A percentile compares a stretch with the other conserved stretches of the same genome.
Conservation (phyloP, 2,113 vertebrate species). For the Aptenodytes patagonicus region DNA sequence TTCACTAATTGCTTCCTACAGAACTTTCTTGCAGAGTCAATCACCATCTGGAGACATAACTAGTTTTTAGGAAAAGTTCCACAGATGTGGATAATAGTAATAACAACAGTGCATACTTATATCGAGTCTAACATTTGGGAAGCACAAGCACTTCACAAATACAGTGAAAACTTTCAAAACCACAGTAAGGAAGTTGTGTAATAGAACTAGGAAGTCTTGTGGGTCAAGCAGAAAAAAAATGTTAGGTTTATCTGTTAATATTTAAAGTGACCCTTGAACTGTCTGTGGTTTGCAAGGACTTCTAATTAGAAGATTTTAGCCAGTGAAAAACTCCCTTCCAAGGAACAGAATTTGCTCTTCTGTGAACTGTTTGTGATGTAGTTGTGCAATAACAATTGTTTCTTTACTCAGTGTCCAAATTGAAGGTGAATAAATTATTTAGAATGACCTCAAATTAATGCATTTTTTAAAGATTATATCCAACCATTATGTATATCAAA, state of each 20-base stretch:
- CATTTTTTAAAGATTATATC: not conserved
- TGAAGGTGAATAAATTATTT: not conserved
- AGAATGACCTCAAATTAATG: not conserved
- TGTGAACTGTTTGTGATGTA: not conserved
- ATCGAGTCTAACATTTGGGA: not conserved
- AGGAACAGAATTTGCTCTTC: not conserved
- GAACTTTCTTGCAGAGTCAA: not conserved
- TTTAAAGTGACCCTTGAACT: not conserved
- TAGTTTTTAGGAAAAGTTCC: not conserved
- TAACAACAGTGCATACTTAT: not conserved
- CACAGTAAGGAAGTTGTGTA: not conserved
- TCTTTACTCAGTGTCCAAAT: not conserved
- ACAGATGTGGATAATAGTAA: not conserved
- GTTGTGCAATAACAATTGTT: not conserved
- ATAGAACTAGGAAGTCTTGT: not conserved
- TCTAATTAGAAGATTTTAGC: not conserved
- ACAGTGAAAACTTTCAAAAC: not conserved
- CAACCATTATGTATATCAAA: not conserved
- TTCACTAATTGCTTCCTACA: not conserved
- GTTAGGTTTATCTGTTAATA: not conserved
- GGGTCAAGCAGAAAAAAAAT: not conserved
- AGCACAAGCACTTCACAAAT: not conserved
- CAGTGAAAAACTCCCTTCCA: not conserved
- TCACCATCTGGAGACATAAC: not conserved
- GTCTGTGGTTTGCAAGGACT: not conserved